A percentile compares a stretch with the other conserved stretches of the same genome.
These are phyloP conservation scores for Eupithecia inturbata DNA, from an alignment of 2,888 invertebrate genomes.

Conservation along the genomic window DNA sequence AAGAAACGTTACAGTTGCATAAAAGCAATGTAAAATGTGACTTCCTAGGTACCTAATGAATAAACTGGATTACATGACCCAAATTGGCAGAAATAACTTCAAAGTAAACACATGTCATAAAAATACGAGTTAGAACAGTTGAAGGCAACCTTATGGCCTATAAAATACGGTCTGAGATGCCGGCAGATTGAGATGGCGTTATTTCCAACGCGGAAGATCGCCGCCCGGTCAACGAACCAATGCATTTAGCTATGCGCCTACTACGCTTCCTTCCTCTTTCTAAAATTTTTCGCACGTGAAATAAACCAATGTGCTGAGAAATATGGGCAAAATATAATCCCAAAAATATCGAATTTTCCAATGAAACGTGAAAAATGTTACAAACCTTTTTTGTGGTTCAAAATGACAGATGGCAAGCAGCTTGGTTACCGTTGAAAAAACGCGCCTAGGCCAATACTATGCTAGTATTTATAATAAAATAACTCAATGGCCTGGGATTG, in stretches of 20 bases:
- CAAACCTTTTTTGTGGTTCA: conserved; percentile 11
- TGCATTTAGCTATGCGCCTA: conserved; percentile 52
- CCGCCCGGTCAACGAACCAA: conserved; percentile 61
- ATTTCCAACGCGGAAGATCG: conserved; percentile 67
- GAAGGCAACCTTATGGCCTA: conserved; percentile 41
- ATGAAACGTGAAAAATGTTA: not conserved
- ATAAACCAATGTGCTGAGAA: not conserved
- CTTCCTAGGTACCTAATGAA: too few species aligned
- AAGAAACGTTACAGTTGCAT: not conserved
- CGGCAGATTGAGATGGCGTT: conserved; percentile 50
- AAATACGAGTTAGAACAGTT: conserved; percentile 30
- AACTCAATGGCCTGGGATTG: conserved; percentile 70
- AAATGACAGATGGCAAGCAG: conserved; percentile 39
- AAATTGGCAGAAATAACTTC: conserved; percentile 31
- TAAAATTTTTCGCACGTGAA: conserved; percentile 27
- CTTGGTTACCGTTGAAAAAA: conserved; percentile 52
- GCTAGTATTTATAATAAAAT: too few species aligned
- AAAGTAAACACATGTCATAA: conserved; percentile 24
- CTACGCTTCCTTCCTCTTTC: conserved; percentile 52
- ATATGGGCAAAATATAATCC: not conserved
- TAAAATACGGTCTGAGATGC: conserved; percentile 40
- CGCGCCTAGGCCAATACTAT: too few species aligned
- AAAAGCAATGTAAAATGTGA: not conserved
- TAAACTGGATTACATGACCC: conserved; percentile 28
- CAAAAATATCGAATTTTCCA: not conserved